Evolutionary conservation across 2,888 invertebrate species (phyloP), one percentile per base, ranked within the genome.

Genomic region (Netelia fuscicornis): DNA sequence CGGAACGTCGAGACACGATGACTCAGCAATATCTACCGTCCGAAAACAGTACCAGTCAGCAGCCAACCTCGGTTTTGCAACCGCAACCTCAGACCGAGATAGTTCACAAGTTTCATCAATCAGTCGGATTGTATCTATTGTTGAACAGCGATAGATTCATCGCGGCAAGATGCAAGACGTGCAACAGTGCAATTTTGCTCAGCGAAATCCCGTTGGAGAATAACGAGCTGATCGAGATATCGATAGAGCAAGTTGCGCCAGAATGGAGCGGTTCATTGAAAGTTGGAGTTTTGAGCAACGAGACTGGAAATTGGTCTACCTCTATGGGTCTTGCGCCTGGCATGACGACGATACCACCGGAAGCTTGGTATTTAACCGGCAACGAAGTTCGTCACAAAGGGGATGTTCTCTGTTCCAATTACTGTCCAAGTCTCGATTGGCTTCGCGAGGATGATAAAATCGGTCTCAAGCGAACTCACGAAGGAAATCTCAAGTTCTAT

Each of bases 221-320:
- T 74, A 97, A 97, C 86, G 97, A 98, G 91, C 94, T 97, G 42
- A 98, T 97, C 92, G 98, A 98, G 95, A 96, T 97, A 48, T 95
- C 96, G 80, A 95, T 97, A 76, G 93, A 95, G 83, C 95, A 96
- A 88, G 94, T 96, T 82, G 95, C 95, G 65, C 94, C 94, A 3
- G 95, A 96, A 76, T 96, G 96, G 94, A 96, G 96, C 80, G 98
- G 98, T 9, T 96, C 96, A 52, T 94, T 98, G 67, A 96, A 96
- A 83, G 95, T 98, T 92, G 98, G 98, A 0, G 95, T 98, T 10
- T 96, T 98, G 0, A 96, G 96, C 89, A 95, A 96, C 56, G 96
- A 96, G 90, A 90, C 83, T 30, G 93, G 92, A 2, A 92, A 90
- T 56, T 93, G 93, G 92, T 88, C 93, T 1, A 92, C 92, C 0